A percentile compares a stretch with the other conserved stretches of the same genome.
These are phyloP conservation scores for Varroa destructor DNA, from an alignment of 1,140 invertebrate species.

Conservation along the genomic window DNA sequence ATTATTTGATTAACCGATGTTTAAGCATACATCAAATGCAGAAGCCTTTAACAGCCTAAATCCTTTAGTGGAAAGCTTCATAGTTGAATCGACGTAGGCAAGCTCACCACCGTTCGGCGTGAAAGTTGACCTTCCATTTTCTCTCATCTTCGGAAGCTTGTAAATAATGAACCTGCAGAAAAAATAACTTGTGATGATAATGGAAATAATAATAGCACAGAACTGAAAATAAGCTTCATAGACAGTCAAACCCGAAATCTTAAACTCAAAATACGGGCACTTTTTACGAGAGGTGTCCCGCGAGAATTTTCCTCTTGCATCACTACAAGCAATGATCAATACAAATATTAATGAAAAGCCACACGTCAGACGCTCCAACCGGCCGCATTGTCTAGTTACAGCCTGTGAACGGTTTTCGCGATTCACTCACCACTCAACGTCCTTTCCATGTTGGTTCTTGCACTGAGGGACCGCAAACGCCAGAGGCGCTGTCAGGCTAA, in stretches of 20 bases:
- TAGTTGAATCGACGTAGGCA: conserved; percentile 22
- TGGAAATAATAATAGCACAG: too few relatives aligned
- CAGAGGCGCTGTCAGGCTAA: conserved; percentile 5
- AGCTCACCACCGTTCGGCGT: conserved; percentile 2
- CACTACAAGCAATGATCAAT: too few relatives aligned
- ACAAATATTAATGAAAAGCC: too few relatives aligned
- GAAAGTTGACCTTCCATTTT: background rate
- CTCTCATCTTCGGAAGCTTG: conserved; percentile 12
- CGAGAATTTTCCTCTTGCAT: too few relatives aligned
- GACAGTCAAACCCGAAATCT: too few relatives aligned
- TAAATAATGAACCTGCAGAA: conserved; percentile 1
- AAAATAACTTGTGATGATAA: background rate
- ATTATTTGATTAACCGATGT: too few relatives aligned
- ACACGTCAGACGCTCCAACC: too few relatives aligned
- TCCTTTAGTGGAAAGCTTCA: background rate
- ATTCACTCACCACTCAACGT: conserved; percentile 23
- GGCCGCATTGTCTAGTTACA: too few relatives aligned
- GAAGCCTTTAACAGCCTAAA: conserved; percentile 2
- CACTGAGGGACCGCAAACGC: conserved; percentile 10
- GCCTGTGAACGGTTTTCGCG: background rate
- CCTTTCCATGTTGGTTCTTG: conserved; percentile 16
- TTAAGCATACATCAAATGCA: conserved; percentile 2
- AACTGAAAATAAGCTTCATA: too few relatives aligned
- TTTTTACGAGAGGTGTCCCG: too few relatives aligned
- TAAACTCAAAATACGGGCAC: too few relatives aligned